phyloP scores from a whole-genome alignment of 2,113 vertebrate genomes.

The Beaufortia kweichowensis region DNA sequence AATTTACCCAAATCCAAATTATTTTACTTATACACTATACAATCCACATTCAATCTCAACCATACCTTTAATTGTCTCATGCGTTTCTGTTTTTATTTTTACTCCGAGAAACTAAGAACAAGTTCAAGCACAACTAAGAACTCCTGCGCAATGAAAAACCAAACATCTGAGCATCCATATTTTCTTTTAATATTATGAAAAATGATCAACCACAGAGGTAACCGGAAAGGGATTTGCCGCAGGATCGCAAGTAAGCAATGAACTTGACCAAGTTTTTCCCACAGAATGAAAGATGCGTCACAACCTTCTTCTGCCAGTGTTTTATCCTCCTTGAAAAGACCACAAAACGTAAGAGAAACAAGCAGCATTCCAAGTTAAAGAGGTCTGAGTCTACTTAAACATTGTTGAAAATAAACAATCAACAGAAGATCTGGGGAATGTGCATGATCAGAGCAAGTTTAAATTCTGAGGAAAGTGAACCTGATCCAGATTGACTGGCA shows the following conservation, averaged over 20 bases:
- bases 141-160: no score
- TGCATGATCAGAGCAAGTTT: background rate
- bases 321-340: background rate
- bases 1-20: no score
- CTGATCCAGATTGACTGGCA: slow-evolving; percentile 15
- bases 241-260: background rate
- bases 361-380: background rate
- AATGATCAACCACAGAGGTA: background rate
- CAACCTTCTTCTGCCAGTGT: background rate
- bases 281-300: background rate
- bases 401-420: background rate
- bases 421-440: background rate
- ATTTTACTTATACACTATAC: no score
- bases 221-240: background rate
- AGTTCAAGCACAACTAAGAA: no score
- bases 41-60: no score
- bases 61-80: no score
- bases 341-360: background rate
- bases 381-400: background rate
- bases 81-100: no score
- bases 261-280: background rate
- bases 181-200: no score
- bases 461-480: slow-evolving; percentile 5
- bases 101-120: background rate
- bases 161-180: no score